Evolutionary conservation across 2,797 vertebrate genomes (phyloP).

Genomic region (Todus mexicanus): DNA sequence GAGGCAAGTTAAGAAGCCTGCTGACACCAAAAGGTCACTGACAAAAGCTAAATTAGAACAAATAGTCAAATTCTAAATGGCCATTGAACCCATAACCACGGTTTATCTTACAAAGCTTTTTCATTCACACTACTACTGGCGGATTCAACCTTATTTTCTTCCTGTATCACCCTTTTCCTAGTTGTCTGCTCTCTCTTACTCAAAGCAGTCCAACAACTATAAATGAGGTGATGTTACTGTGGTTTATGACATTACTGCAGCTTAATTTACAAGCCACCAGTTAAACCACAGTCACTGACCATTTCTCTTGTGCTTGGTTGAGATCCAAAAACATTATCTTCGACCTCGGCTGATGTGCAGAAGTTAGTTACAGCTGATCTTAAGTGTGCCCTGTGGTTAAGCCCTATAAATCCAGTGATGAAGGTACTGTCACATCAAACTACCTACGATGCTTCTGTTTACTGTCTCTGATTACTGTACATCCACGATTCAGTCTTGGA

Average conservation of each 20-base stretch:
- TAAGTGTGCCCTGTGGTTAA: background rate
- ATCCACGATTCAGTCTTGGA: background rate
- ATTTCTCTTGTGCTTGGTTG: background rate
- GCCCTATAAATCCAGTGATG: background rate
- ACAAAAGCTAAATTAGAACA: background rate
- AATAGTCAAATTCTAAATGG: background rate
- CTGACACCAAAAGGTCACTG: background rate
- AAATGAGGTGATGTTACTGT: background rate
- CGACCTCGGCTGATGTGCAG: background rate
- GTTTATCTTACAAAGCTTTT: background rate
- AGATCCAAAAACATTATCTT: background rate
- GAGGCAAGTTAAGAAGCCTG: background rate
- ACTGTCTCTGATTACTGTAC: background rate
- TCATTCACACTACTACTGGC: background rate
- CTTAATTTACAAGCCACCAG: background rate
- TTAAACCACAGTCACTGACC: background rate
- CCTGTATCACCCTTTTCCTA: background rate
- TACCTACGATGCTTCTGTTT: background rate
- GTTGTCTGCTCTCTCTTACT: background rate
- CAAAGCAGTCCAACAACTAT: background rate
- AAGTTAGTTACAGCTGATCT: background rate
- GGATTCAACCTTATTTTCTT: background rate
- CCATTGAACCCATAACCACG: background rate
- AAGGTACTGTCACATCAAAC: background rate
- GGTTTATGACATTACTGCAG: background rate